Evolutionary conservation across 35 echinoderm and acorn worm species (phyloP).

Genomic region (Strongylocentrotus purpuratus): DNA sequence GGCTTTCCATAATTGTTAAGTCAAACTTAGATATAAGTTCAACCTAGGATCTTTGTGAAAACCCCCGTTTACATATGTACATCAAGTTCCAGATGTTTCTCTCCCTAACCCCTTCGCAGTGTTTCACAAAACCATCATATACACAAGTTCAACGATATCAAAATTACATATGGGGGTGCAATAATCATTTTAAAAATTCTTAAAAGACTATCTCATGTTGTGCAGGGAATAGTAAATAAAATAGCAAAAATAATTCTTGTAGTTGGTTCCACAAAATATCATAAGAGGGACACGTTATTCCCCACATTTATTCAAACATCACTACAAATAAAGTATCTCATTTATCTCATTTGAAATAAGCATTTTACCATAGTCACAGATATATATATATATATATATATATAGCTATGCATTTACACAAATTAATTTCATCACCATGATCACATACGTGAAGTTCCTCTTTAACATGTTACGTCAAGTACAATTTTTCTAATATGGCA

Average conservation of each 20-base stretch:
- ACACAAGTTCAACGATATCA: no score
- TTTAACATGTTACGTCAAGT: no score
- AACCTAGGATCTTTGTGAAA: no score
- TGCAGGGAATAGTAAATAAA: background rate
- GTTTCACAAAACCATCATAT: no score
- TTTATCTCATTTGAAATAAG: background rate
- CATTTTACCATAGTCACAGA: background rate
- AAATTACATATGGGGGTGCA: background rate
- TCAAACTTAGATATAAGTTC: no score
- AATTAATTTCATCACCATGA: background rate
- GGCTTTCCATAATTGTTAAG: no score
- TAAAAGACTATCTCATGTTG: background rate
- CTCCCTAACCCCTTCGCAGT: no score
- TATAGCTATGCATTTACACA: background rate
- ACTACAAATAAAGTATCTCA: background rate
- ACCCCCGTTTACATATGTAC: no score
- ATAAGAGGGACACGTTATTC: background rate
- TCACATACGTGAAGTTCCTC: background rate
- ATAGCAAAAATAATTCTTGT: background rate
- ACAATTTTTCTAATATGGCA: background rate
- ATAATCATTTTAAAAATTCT: background rate
- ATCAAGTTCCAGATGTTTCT: no score
- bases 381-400: constrained; percentile 14
- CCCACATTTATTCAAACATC: constrained; percentile 1
- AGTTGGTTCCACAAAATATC: background rate